Conservation (phyloP, 1,140 invertebrate species). For the Drosophila takahashii region DNA sequence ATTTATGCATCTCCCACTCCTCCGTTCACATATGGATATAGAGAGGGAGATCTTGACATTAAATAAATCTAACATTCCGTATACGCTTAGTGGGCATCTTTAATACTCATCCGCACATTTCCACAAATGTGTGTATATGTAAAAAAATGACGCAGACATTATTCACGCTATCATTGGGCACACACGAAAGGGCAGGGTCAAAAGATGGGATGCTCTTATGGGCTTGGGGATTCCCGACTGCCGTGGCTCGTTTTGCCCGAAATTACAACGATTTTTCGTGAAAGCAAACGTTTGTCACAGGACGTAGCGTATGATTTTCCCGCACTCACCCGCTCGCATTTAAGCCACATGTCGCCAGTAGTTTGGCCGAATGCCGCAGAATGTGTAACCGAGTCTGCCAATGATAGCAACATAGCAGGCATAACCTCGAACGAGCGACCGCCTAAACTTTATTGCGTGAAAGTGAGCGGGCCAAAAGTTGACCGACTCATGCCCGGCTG, state of each 20-base stretch:
- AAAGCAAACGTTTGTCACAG: slow-evolving; percentile 57
- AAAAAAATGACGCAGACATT: slow-evolving; percentile 81
- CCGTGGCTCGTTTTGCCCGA: slow-evolving; percentile 51
- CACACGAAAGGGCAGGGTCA: slow-evolving; percentile 24
- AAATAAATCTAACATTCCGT: slow-evolving; percentile 79
- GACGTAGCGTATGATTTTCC: slow-evolving; percentile 31
- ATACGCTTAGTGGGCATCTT: slow-evolving; percentile 76
- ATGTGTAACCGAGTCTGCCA: slow-evolving; percentile 44
- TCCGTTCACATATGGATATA: slow-evolving; percentile 43
- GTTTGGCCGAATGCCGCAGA: slow-evolving; percentile 19
- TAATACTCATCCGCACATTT: slow-evolving; percentile 60
- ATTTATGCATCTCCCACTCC: slow-evolving; percentile 56
- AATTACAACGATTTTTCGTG: slow-evolving; percentile 69
- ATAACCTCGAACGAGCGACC: slow-evolving; percentile 5
- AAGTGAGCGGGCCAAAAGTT: slow-evolving; percentile 17
- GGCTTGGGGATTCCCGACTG: slow-evolving; percentile 41
- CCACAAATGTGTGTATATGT: slow-evolving; percentile 15
- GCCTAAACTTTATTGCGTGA: slow-evolving; percentile 26
- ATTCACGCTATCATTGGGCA: slow-evolving; percentile 80
- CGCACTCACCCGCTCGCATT: slow-evolving; percentile 21
- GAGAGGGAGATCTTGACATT: slow-evolving; percentile 68
- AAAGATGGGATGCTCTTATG: slow-evolving; percentile 44
- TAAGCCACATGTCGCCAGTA: slow-evolving; percentile 50
- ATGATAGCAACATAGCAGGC: slow-evolving; percentile 32
- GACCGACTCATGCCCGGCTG: neutral